Evolutionary conservation across 2,113 vertebrate species (phyloP).

Genomic region (Athene cunicularia): DNA sequence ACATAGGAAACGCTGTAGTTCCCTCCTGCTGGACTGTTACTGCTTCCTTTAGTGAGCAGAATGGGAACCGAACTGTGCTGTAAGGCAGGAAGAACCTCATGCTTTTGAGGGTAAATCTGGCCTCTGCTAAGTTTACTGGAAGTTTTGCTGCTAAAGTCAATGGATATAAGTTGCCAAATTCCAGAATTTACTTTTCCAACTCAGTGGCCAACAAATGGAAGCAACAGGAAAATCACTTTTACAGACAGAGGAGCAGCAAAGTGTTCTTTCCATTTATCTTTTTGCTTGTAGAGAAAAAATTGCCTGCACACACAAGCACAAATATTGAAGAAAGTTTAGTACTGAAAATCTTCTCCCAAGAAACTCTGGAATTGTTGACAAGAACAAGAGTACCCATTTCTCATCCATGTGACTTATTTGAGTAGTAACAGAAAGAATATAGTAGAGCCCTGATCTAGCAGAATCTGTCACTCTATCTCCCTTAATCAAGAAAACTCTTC

Average conservation of each 20-base stretch:
- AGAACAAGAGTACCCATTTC: neutral
- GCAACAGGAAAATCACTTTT: neutral
- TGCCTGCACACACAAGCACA: neutral
- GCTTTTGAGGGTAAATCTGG: neutral
- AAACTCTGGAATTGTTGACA: neutral
- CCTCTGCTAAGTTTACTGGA: neutral
- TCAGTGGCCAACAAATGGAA: neutral
- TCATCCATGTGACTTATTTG: neutral
- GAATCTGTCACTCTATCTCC: neutral
- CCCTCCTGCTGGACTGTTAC: too few relatives aligned
- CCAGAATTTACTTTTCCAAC: neutral
- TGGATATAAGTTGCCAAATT: neutral
- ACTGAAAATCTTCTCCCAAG: neutral
- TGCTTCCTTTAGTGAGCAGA: neutral
- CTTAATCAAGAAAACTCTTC: neutral
- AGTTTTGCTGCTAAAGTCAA: neutral
- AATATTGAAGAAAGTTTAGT: neutral
- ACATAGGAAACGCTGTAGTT: fast-evolving
- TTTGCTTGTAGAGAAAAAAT: neutral
- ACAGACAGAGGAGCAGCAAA: neutral
- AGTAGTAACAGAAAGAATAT: neutral
- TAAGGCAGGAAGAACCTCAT: neutral
- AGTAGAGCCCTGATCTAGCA: neutral
- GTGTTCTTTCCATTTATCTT: neutral
- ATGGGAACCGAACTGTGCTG: fast-evolving